These are phyloP conservation scores for Oscheius sp. DNA, from an alignment of 2,888 invertebrate species.

Conservation along the genomic window DNA sequence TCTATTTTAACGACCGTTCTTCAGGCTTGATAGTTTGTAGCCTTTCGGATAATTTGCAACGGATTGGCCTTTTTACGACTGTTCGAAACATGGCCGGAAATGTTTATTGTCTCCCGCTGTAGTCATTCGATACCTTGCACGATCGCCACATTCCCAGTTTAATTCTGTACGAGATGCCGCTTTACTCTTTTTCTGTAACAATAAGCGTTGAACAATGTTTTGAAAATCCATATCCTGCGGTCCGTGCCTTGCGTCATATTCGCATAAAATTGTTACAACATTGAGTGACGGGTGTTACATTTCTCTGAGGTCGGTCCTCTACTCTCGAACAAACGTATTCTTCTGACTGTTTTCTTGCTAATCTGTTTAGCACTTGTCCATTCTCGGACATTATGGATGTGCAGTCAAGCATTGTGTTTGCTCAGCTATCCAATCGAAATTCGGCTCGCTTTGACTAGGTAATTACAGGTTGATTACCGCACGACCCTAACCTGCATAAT, in stretches of 20 bases:
- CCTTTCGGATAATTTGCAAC: background rate
- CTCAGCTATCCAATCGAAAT: conserved; percentile 30
- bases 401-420: conserved; percentile 17
- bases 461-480: conserved; percentile 32
- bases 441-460: conserved; percentile 30
- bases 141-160: conserved; percentile 21
- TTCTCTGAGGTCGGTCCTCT: conserved; percentile 24
- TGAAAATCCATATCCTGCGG: conserved; percentile 3
- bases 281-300: conserved; percentile 30
- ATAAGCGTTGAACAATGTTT: background rate
- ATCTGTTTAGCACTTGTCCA: conserved; percentile 3
- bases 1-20: background rate
- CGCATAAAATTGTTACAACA: conserved; percentile 31
- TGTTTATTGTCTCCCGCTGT: conserved; percentile 27
- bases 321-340: background rate
- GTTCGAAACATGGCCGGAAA: conserved; percentile 26
- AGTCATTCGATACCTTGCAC: conserved; percentile 25
- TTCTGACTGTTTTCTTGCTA: background rate
- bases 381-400: conserved; percentile 19
- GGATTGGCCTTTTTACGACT: conserved; percentile 16
- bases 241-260: conserved; percentile 30
- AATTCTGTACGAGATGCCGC: conserved; percentile 2
- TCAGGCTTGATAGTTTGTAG: background rate
- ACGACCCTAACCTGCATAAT: background rate
- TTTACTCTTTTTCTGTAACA: background rate